Conservation (phyloP, 2,797 vertebrate genomes). For the Cuniculus paca region DNA sequence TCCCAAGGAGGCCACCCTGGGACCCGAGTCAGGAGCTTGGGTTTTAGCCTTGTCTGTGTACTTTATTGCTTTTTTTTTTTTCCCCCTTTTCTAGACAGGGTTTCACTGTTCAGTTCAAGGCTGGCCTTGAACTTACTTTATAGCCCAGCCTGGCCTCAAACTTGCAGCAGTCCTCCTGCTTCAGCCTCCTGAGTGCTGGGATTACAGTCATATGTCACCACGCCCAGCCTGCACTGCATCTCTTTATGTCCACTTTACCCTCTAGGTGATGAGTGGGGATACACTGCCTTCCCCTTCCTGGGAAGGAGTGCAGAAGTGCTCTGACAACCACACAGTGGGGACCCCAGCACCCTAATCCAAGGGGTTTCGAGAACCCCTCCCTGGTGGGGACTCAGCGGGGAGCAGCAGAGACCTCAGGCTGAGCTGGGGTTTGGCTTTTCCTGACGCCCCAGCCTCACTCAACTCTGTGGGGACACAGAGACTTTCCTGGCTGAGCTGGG, state of each 20-base stretch:
- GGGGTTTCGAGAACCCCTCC: not conserved
- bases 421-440: not conserved
- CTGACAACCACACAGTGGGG: not conserved
- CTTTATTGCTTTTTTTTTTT: not conserved
- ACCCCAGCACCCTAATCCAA: not conserved
- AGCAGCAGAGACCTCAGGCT: not conserved
- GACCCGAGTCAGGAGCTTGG: not conserved
- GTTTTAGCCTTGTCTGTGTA: not conserved
- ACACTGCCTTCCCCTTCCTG: not conserved
- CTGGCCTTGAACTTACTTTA: not conserved
- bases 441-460: not conserved
- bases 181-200: not conserved
- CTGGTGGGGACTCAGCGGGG: not conserved
- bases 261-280: not conserved
- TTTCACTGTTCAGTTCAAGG: not conserved
- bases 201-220: not conserved
- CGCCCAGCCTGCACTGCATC: not conserved
- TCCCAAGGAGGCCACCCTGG: not conserved
- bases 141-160: not conserved
- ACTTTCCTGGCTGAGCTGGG: not conserved
- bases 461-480: not conserved
- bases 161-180: not conserved
- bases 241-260: not conserved
- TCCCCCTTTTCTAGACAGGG: not conserved
- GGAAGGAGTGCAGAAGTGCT: not conserved